A percentile compares a stretch with the other conserved stretches of the same genome.
Conservation (phyloP, 2,113 vertebrate genomes). For the Myrmecophaga tridactyla region DNA sequence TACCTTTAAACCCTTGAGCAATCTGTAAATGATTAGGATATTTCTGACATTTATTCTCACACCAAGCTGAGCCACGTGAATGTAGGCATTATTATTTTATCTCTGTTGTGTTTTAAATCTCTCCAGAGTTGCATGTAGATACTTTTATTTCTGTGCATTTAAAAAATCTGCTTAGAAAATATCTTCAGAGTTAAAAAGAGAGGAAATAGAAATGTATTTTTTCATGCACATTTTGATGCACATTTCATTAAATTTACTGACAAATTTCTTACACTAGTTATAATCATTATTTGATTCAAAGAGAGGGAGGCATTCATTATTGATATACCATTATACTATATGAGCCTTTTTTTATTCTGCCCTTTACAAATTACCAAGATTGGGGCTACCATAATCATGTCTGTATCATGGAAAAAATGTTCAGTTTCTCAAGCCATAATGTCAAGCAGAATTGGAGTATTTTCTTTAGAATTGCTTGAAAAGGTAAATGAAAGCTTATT, state of each 20-base stretch:
- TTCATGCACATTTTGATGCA: conserved; percentile 70
- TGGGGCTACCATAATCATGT: conserved; percentile 17
- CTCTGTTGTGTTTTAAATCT: conserved; percentile 12
- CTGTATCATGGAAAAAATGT: conserved; percentile 31
- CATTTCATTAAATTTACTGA: conserved; percentile 43
- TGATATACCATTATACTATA: not conserved
- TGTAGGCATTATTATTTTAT: conserved; percentile 11
- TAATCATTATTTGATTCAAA: conserved; percentile 56
- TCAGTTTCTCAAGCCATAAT: conserved; percentile 25
- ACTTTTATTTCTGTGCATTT: conserved; percentile 61
- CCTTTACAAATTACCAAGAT: conserved; percentile 32
- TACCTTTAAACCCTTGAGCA: not conserved
- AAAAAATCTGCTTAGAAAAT: conserved; percentile 59
- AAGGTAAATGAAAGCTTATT: conserved; percentile 76
- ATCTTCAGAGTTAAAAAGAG: conserved; percentile 42
- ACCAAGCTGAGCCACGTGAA: not conserved
- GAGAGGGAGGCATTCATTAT: conserved; percentile 18
- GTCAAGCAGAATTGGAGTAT: conserved; percentile 61
- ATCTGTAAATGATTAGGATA: conserved; percentile 27
- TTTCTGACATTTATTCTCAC: conserved; percentile 39
- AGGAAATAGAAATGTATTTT: conserved; percentile 63
- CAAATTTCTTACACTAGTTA: conserved; percentile 55
- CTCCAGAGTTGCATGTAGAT: conserved; percentile 39
- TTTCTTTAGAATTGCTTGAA: conserved; percentile 79
- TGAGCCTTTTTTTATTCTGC: not conserved